phyloP scores from a whole-genome alignment of 2,797 vertebrate species.

The Ambastaia sidthimunki region DNA sequence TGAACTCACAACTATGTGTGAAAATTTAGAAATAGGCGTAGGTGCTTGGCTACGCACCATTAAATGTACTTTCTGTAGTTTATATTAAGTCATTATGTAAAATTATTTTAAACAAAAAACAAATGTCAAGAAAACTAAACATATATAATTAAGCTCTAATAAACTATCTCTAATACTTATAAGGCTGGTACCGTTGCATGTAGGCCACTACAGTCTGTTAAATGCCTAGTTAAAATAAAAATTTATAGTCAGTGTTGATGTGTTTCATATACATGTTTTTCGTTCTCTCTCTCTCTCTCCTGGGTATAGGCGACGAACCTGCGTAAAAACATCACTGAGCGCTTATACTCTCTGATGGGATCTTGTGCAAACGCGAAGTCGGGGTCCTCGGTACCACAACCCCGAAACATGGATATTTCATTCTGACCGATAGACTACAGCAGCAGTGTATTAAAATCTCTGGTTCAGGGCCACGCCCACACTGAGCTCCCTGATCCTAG shows the following conservation, averaged over 20 bases:
- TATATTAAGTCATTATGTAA: not conserved
- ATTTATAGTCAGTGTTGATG: not conserved
- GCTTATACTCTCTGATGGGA: constrained; percentile 60
- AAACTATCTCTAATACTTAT: not conserved
- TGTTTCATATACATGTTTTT: constrained; percentile 7
- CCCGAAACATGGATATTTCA: constrained; percentile 80
- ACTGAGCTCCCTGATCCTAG: constrained; percentile 91
- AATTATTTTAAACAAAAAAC: not conserved
- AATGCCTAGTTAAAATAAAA: not conserved
- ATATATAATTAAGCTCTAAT: not conserved
- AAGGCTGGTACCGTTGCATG: not conserved
- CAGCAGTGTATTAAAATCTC: constrained; percentile 80
- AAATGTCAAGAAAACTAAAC: not conserved
- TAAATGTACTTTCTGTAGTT: not conserved
- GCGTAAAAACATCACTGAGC: constrained; percentile 68
- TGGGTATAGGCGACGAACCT: constrained; percentile 80
- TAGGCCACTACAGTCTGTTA: not conserved
- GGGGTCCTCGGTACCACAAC: constrained; percentile 71
- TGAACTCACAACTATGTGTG: not conserved
- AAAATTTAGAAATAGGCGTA: not conserved
- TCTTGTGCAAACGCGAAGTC: constrained; percentile 75
- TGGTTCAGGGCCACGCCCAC: constrained; percentile 86
- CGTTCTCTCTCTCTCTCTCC: constrained; percentile 67
- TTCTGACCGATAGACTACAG: constrained; percentile 62
- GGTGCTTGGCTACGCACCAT: too few relatives aligned